A percentile compares a stretch with the other conserved stretches of the same genome.
Evolutionary conservation across 2,113 vertebrate genomes (phyloP).

Genomic region (Eubucco bourcierii): DNA sequence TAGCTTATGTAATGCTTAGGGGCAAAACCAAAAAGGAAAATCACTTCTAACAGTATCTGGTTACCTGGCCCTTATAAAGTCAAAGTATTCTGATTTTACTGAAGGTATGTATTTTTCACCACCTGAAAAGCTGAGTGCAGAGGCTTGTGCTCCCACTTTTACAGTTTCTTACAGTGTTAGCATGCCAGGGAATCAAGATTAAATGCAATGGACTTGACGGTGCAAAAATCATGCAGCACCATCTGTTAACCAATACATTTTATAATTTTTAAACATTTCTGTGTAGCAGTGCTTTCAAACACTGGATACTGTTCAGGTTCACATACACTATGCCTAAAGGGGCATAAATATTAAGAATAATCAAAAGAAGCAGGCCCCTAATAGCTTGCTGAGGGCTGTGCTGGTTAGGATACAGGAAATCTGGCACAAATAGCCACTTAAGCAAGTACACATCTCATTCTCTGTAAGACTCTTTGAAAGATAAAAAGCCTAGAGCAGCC

Average conservation of each 20-base stretch:
- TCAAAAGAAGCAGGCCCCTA: background rate
- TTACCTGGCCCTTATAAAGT: background rate
- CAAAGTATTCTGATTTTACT: background rate
- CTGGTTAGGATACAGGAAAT: background rate
- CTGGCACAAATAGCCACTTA: background rate
- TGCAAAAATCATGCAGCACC: background rate
- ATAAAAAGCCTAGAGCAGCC: background rate
- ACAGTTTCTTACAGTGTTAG: background rate
- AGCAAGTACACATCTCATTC: background rate
- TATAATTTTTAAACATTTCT: background rate
- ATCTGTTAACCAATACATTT: background rate
- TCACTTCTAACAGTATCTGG: background rate
- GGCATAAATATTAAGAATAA: background rate
- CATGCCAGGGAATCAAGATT: background rate
- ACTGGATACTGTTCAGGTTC: background rate
- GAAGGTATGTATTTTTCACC: background rate
- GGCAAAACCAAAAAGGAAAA: background rate
- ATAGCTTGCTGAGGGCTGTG: background rate
- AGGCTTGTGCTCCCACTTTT: background rate
- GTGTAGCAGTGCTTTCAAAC: background rate
- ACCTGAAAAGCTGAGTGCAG: background rate
- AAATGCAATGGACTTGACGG: background rate
- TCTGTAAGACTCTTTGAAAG: background rate
- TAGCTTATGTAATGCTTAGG: background rate
- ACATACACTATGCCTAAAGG: background rate